Percentiles rank a stretch among this genome's conserved stretches.
phyloP scores from a whole-genome alignment of 2,888 invertebrate genomes.

The Galerucella calmariensis region DNA sequence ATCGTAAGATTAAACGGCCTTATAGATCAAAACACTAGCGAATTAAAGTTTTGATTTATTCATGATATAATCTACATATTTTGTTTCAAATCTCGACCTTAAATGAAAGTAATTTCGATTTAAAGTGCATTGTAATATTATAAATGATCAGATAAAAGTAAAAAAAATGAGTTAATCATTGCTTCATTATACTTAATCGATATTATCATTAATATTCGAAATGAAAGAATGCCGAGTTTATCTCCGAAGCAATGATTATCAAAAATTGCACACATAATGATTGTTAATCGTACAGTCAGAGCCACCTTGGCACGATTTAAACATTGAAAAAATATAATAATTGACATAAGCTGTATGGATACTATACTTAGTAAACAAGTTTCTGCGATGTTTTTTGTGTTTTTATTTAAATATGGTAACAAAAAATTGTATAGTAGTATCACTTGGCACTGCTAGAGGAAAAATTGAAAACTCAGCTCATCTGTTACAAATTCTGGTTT shows the following conservation, averaged over 20 bases:
- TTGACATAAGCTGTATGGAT: neutral
- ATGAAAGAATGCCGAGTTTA: slow-evolving; percentile 19
- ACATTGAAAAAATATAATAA: neutral
- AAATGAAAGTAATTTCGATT: neutral
- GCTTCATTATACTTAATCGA: slow-evolving; percentile 23
- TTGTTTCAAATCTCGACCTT: neutral
- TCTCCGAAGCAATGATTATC: slow-evolving; percentile 28
- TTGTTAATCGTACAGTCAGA: slow-evolving; percentile 8
- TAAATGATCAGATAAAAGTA: slow-evolving; percentile 15
- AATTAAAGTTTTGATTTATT: neutral
- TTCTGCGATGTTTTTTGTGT: neutral
- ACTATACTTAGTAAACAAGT: neutral
- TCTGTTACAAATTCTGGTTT: no score
- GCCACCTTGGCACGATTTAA: neutral
- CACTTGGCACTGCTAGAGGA: no score
- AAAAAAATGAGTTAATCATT: slow-evolving; percentile 19
- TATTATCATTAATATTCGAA: slow-evolving; percentile 22
- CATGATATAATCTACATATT: neutral
- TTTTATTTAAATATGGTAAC: neutral
- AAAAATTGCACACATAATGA: slow-evolving; percentile 25
- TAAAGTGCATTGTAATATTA: neutral
- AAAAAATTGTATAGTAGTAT: no score
- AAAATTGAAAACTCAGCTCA: no score
- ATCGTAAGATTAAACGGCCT: no score
- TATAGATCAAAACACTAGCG: no score